A percentile compares a stretch with the other conserved stretches of the same genome.
phyloP scores from a whole-genome alignment of 2,888 invertebrate genomes.

The Dendrolimus houi region DNA sequence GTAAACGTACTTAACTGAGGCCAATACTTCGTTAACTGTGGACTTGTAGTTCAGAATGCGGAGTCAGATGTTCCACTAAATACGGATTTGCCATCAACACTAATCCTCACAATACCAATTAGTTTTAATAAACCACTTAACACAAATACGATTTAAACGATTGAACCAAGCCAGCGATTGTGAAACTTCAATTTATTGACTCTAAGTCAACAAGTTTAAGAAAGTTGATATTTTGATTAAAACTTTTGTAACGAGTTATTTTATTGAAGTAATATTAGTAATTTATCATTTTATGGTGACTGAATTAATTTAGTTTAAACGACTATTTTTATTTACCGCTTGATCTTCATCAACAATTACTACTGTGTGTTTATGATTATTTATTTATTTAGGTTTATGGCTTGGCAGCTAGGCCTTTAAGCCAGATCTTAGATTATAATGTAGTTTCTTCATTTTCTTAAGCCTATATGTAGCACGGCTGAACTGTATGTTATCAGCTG shows the following conservation, averaged over 20 bases:
- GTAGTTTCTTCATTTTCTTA: too few relatives aligned
- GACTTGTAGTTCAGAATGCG: neutral
- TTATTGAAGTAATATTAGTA: neutral
- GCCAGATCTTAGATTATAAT: too few relatives aligned
- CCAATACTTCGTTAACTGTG: neutral
- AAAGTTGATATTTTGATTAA: neutral
- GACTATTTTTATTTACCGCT: too few relatives aligned
- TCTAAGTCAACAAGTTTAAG: too few relatives aligned
- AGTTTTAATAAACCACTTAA: slow-evolving; percentile 61
- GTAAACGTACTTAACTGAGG: neutral
- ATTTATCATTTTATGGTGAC: too few relatives aligned
- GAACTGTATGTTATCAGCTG: too few relatives aligned
- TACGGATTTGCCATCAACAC: slow-evolving; percentile 29
- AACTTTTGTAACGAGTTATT: neutral
- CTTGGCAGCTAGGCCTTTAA: too few relatives aligned
- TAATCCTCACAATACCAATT: slow-evolving; percentile 62
- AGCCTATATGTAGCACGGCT: too few relatives aligned
- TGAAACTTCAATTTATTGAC: slow-evolving; percentile 24
- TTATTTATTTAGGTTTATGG: too few relatives aligned
- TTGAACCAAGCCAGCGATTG: slow-evolving; percentile 26
- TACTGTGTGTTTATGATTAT: too few relatives aligned
- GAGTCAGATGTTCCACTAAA: neutral
- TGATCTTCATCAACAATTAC: too few relatives aligned
- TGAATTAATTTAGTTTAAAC: too few relatives aligned
- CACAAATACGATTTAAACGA: slow-evolving; percentile 46